These are phyloP conservation scores for Arion vulgaris DNA, from an alignment of 1,140 invertebrate species.

Conservation along the genomic window DNA sequence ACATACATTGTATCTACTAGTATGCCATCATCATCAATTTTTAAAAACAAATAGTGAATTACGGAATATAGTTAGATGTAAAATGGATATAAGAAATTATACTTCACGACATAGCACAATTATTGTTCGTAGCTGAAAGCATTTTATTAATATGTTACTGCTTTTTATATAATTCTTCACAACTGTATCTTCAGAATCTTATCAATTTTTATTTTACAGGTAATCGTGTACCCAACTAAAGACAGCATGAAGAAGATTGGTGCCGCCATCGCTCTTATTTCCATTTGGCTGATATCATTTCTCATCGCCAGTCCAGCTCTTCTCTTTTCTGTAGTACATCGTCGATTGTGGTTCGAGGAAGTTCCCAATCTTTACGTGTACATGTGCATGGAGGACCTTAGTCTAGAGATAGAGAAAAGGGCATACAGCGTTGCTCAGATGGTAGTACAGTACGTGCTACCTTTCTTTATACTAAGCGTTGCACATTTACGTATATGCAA, in stretches of 20 bases:
- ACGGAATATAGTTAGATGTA: no score
- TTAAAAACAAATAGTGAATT: no score
- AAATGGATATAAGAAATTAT: no score
- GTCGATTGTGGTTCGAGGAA: conserved; percentile 71
- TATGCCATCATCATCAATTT: no score
- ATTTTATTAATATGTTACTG: no score
- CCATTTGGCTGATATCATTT: conserved; percentile 84
- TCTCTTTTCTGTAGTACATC: conserved; percentile 78
- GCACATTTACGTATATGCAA: conserved; percentile 77
- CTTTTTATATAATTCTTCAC: no score
- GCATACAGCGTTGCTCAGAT: conserved; percentile 88
- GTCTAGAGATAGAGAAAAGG: conserved; percentile 78
- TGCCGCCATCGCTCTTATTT: conserved; percentile 82
- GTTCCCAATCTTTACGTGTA: conserved; percentile 77
- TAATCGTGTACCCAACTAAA: conserved; percentile 88
- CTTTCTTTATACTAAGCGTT: conserved; percentile 84
- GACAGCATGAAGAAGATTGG: conserved; percentile 83
- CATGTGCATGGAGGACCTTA: conserved; percentile 60
- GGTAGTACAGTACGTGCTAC: conserved; percentile 87
- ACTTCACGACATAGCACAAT: no score
- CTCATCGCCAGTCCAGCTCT: conserved; percentile 85
- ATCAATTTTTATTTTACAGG: conserved; percentile 49
- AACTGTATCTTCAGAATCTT: no score
- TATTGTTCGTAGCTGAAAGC: no score
- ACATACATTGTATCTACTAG: no score